Conservation (phyloP, 2,797 vertebrate species). For the Takifugu rubripes region DNA sequence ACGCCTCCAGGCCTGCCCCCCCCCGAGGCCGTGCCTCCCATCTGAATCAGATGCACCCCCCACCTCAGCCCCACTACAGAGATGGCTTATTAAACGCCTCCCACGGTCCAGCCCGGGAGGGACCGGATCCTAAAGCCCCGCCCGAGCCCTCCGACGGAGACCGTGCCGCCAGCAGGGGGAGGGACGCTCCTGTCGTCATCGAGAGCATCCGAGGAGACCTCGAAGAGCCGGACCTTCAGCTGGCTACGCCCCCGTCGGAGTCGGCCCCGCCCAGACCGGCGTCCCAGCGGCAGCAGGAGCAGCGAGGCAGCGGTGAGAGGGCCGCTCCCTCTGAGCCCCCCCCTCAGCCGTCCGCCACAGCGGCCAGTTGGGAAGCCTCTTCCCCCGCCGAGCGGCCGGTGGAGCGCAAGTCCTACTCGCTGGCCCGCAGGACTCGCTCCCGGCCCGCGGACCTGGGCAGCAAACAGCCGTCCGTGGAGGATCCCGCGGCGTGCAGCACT, state of each 20-base stretch:
- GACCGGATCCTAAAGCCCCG: constrained; percentile 28
- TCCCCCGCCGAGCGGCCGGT: constrained; percentile 82
- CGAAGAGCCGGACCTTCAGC: constrained; percentile 42
- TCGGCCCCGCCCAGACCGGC: constrained; percentile 11
- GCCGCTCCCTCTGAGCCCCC: constrained; percentile 14
- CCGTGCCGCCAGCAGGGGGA: constrained; percentile 37
- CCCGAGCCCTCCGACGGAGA: constrained; percentile 38
- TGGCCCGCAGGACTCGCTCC: constrained; percentile 87
- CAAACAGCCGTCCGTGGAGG: constrained; percentile 83
- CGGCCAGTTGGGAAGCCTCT: constrained; percentile 55
- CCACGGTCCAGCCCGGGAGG: constrained; percentile 40
- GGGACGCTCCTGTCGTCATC: constrained; percentile 11
- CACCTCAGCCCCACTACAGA: constrained; percentile 51
- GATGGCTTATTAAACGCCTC: constrained; percentile 35
- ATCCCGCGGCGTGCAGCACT: constrained; percentile 27
- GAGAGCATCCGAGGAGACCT: constrained; percentile 22
- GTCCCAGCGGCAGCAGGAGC: constrained; percentile 62
- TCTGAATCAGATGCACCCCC: constrained; percentile 38
- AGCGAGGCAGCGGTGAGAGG: constrained; percentile 42
- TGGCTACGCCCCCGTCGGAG: rapidly evolving
- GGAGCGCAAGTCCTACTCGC: constrained; percentile 93
- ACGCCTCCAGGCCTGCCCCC: constrained; percentile 61
- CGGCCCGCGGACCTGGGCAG: constrained; percentile 84
- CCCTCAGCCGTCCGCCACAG: not conserved
- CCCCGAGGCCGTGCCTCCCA: constrained; percentile 48